These are phyloP conservation scores for Parthenolecanium corni DNA, from an alignment of 2,888 invertebrate species.

Conservation along the genomic window DNA sequence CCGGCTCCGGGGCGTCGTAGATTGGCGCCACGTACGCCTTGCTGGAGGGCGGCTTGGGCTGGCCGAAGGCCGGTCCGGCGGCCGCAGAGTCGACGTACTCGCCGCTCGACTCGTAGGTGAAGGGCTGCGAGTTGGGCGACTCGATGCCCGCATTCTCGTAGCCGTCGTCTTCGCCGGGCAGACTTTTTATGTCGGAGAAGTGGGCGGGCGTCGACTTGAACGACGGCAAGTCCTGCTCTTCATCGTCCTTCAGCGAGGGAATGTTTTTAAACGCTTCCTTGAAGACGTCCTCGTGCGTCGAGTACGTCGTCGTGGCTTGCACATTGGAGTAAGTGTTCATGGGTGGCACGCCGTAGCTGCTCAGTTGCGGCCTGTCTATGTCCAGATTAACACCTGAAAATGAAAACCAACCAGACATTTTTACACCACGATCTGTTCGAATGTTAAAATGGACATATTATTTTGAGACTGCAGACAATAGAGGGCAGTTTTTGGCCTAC, in stretches of 20 bases:
- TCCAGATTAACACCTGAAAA: background rate
- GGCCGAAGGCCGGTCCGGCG: background rate
- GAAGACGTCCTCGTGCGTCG: constrained; percentile 15
- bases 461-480: too few relatives aligned
- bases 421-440: too few relatives aligned
- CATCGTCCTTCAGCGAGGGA: background rate
- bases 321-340: background rate
- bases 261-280: constrained; percentile 24
- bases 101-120: constrained; percentile 1
- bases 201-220: background rate
- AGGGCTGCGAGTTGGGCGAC: background rate
- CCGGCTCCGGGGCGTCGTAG: constrained; percentile 19
- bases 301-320: background rate
- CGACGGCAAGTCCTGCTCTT: constrained; percentile 5
- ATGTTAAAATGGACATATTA: too few relatives aligned
- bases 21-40: constrained; percentile 27
- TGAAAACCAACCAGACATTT: too few relatives aligned
- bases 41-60: background rate
- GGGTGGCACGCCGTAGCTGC: background rate
- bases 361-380: background rate
- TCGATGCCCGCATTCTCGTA: constrained; percentile 7
- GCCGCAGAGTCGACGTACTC: constrained; percentile 1
- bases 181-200: background rate
- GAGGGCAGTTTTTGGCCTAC: too few relatives aligned
- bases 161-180: constrained; percentile 11